Conservation (phyloP, 2,113 vertebrate genomes). For the Ciconia maguari region DNA sequence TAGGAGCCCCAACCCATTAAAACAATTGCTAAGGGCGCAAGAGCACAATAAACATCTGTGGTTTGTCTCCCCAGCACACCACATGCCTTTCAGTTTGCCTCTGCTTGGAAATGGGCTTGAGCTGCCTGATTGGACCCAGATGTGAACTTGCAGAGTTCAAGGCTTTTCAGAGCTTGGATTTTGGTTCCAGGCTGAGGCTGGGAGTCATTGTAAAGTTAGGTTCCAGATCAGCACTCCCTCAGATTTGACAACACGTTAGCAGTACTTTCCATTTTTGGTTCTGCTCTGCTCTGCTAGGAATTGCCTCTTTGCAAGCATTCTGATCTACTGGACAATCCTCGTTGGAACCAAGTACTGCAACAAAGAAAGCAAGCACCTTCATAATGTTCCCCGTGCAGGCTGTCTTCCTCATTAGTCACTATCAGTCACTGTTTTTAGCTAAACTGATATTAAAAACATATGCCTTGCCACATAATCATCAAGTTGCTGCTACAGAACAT, state of each 20-base stretch:
- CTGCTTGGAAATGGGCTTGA: constrained; percentile 9
- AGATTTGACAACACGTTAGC: neutral
- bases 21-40: constrained; percentile 56
- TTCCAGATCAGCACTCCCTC: neutral
- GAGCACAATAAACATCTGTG: constrained; percentile 51
- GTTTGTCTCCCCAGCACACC: constrained; percentile 36
- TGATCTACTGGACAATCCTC: neutral
- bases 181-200: neutral
- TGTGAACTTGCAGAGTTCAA: constrained; percentile 3
- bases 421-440: neutral
- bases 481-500: neutral
- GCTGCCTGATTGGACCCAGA: constrained; percentile 17
- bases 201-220: neutral
- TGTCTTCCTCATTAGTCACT: neutral
- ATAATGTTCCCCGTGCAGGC: neutral
- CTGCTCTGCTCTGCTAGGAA: neutral
- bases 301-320: neutral
- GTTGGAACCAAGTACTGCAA: neutral
- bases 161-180: neutral
- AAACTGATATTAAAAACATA: neutral
- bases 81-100: neutral
- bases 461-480: neutral
- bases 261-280: neutral
- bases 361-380: neutral
- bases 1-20: constrained; percentile 65